phyloP scores from a whole-genome alignment of 2,888 invertebrate genomes.

The Brachynemurus nebulosus region DNA sequence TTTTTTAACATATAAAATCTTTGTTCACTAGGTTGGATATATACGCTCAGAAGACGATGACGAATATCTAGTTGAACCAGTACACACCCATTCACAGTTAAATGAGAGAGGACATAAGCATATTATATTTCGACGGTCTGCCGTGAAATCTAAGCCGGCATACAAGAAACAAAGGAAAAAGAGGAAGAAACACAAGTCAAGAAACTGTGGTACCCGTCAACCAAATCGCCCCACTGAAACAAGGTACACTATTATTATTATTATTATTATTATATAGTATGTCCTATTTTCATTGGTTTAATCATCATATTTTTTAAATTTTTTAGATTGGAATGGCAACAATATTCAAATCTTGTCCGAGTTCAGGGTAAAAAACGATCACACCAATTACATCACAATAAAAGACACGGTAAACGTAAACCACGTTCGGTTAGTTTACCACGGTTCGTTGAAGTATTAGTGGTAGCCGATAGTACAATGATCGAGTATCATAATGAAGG shows the following conservation, averaged over 20 bases:
- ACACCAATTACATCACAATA: conserved; percentile 8
- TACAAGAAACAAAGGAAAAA: conserved; percentile 32
- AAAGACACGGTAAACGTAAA: conserved; percentile 14
- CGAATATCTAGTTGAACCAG: conserved; percentile 61
- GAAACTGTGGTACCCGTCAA: conserved; percentile 42
- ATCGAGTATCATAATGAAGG: conserved; percentile 69
- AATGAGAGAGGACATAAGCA: conserved; percentile 43
- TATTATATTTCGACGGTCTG: conserved; percentile 52
- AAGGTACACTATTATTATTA: conserved; percentile 26
- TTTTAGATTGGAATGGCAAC: conserved; percentile 44
- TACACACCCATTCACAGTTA: conserved; percentile 35
- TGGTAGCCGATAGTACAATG: conserved; percentile 82
- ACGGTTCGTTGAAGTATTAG: conserved; percentile 69
- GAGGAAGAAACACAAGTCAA: conserved; percentile 35
- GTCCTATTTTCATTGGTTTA: not conserved
- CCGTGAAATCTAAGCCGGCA: conserved; percentile 33
- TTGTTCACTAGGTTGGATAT: conserved; percentile 55
- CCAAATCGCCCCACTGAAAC: conserved; percentile 36
- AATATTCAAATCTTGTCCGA: conserved; percentile 33
- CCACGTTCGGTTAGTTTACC: conserved; percentile 58
- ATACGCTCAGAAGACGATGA: conserved; percentile 45
- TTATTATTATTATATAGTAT: not conserved
- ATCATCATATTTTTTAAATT: not conserved
- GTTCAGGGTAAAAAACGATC: conserved; percentile 29
- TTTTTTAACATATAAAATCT: conserved; percentile 17